phyloP scores from a whole-genome alignment of 35 echinoderm and acorn worm genomes.

The Acanthaster planci region DNA sequence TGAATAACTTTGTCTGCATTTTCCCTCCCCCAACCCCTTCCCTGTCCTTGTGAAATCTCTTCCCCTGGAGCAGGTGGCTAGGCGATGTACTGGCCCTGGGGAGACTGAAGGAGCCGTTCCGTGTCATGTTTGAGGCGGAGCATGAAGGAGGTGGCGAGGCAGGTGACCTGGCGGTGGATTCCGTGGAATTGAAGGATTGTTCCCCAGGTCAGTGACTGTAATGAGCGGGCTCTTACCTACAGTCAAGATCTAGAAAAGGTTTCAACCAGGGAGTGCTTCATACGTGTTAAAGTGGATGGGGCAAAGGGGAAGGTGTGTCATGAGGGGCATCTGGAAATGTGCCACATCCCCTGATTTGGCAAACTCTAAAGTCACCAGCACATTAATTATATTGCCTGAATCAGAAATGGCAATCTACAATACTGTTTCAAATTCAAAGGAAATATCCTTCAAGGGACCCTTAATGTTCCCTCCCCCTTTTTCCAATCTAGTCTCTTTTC shows the following conservation, averaged over 20 bases:
- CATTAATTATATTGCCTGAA: too few relatives aligned
- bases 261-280: too few relatives aligned
- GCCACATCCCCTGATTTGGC: too few relatives aligned
- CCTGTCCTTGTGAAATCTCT: neutral
- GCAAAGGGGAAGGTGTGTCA: neutral
- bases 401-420: too few relatives aligned
- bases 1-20: too few relatives aligned
- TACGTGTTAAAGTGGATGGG: neutral
- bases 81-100: constrained; percentile 42
- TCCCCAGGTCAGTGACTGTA: constrained; percentile 42
- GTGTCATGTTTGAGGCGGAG: constrained; percentile 41
- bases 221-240: neutral
- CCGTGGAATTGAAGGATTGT: constrained; percentile 41
- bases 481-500: too few relatives aligned
- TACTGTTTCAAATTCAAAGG: too few relatives aligned
- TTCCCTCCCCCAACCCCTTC: too few relatives aligned
- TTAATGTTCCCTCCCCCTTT: too few relatives aligned
- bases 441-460: too few relatives aligned
- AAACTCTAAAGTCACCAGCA: too few relatives aligned
- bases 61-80: constrained; percentile 28
- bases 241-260: neutral
- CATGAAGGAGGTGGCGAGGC: constrained; percentile 13
- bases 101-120: constrained; percentile 37
- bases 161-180: constrained; percentile 42
- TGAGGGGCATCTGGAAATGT: too few relatives aligned